Evolutionary conservation across 2,797 vertebrate genomes (phyloP), one percentile per base, ranked within the genome.

Genomic region (Pempheris klunzingeri): DNA sequence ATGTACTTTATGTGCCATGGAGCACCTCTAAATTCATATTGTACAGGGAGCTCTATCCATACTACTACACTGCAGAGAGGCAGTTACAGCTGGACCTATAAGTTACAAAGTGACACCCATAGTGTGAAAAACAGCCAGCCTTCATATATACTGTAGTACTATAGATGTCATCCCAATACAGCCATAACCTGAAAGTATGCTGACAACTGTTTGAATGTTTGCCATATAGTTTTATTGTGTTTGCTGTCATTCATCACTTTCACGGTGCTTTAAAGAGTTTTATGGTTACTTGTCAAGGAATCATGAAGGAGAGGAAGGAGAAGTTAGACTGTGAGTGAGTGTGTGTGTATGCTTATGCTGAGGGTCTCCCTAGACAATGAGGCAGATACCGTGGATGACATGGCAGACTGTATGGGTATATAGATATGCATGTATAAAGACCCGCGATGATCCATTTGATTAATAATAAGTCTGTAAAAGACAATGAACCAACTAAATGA

Each of bases 191-290:
- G 32, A 5, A 73, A 52, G 64, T 36, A 20, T n/a, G 17, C 4
- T 65, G 71, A 60, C 72, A 77, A 60, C 62, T 32, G 54, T 79
- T n/a, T n/a, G n/a, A n/a, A n/a, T n/a, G n/a, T n/a, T 43, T 24
- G 38, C 49, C 46, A 38, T 81, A 69, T 43, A 46, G 49, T 75
- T 87, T 78, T 78, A 84, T 50, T 71, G 55, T 69, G 26, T 44
- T 78, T 22, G 32, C 49, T 72, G 52, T 50, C 34, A 38, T 50
- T 74, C 79, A 82, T 60, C 50, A 78, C 52, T 79, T 90, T 71
- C 69, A 80, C 15, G 5, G 62, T 57, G 61, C 74, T 74, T 74
- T 83, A 64, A 82, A 67, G 50, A 73, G 32, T 46, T 83, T 86
- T 84, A 86, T 52, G 65, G 71, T 73, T 36, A 53, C 17, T 39